Evolutionary conservation across 2,113 vertebrate genomes (phyloP), one percentile per base, ranked within the genome.

Genomic region (Rhinoderma darwinii): DNA sequence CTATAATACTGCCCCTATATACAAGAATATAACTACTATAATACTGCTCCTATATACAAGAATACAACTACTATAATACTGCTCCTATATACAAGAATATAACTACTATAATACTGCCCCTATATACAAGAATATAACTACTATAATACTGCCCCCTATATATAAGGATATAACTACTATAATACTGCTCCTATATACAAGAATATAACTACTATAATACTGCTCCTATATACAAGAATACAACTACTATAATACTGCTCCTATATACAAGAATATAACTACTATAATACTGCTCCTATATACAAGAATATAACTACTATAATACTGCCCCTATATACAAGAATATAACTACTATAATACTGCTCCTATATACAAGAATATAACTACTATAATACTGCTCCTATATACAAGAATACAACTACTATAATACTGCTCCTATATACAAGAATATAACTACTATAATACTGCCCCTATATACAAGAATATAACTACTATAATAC

Each of bases 271-370:
- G 50, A 54, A 54, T 54, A 54, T 54, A 54, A 54, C 50, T 54
- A 54, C 50, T 54, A 59, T 59, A 59, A 59, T 59, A 59, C 56
- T 59, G 25, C 56, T n/a, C 59, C 59, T 63, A 63, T 63, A n/a
- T 63, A 63, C 59, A 63, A 30, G 59, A 63, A 63, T 63, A 63
- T 63, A 63, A 63, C 59, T 63, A 63, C 59, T 30, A 63, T 63
- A 27, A 63, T 63, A 63, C 8, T 63, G 59, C 2, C n/a, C 59
- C 59, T 63, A 63, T 63, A n/a, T 63, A 63, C 59, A 63, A 30
- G 59, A 63, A 63, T 63, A 63, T 63, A 63, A 63, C 59, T 63
- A 63, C 59, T 63, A 63, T 63, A 63, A 63, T 63, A 63, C 59
- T 63, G n/a, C 56, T n/a, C 56, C 56, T 59, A 59, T 59, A 7